Evolutionary conservation across 2,113 vertebrate species (phyloP).

Genomic region (Eubucco bourcierii): DNA sequence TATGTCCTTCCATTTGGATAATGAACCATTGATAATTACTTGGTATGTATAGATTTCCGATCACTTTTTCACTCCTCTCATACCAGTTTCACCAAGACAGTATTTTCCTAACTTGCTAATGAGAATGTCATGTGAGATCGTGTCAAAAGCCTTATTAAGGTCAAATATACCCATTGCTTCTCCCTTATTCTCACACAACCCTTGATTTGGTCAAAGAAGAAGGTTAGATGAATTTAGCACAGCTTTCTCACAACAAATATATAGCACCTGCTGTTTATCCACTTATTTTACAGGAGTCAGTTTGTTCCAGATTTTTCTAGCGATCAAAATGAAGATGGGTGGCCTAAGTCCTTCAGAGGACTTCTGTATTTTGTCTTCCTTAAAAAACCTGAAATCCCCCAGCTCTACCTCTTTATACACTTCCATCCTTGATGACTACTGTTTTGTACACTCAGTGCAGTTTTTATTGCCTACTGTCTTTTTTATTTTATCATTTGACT

Average conservation of each 20-base stretch:
- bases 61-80: slow-evolving; percentile 27
- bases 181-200: background rate
- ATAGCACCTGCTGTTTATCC: fast-evolving
- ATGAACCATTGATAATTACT: slow-evolving; percentile 50
- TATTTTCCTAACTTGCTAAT: slow-evolving; percentile 8
- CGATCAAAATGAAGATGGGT: slow-evolving; percentile 5
- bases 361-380: background rate
- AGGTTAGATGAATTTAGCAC: background rate
- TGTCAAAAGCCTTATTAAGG: slow-evolving; percentile 30
- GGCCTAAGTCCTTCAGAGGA: background rate
- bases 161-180: background rate
- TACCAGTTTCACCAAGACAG: background rate
- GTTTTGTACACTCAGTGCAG: background rate
- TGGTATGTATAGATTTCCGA: slow-evolving; percentile 54
- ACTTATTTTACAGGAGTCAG: background rate
- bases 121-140: background rate
- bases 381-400: background rate
- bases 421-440: background rate
- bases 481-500: background rate
- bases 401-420: background rate
- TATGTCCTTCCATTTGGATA: slow-evolving; percentile 54
- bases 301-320: background rate
- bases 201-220: background rate
- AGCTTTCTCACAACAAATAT: background rate
- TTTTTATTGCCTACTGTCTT: background rate